A percentile compares a stretch with the other conserved stretches of the same genome.
These are phyloP conservation scores for Tricholauxania praeusta DNA, from an alignment of 2,888 invertebrate species.

Conservation along the genomic window DNA sequence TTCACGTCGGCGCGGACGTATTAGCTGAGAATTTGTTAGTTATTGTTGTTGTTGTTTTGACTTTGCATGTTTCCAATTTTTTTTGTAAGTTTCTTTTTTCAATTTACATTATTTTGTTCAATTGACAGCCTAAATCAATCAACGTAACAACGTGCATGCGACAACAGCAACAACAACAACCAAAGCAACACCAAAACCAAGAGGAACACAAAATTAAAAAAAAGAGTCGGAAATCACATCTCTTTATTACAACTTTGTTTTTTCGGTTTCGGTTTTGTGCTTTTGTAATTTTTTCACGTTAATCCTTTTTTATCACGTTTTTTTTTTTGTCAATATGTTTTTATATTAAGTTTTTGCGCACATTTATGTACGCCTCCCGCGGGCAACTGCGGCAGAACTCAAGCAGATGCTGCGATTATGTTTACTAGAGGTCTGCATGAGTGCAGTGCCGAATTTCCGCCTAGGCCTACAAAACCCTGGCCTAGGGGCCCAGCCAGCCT, in stretches of 20 bases:
- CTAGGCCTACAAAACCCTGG: too few relatives aligned
- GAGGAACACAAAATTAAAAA: background rate
- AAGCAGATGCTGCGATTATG: too few relatives aligned
- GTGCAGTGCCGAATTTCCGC: too few relatives aligned
- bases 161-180: background rate
- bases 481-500: too few relatives aligned
- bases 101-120: background rate
- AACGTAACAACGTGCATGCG: background rate
- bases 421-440: too few relatives aligned
- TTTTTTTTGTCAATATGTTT: too few relatives aligned
- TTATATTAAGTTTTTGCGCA: too few relatives aligned
- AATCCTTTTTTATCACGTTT: too few relatives aligned
- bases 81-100: background rate
- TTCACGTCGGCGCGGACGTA: background rate
- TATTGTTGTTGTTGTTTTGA: conserved; percentile 1
- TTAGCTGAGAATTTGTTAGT: background rate
- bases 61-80: background rate
- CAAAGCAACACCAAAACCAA: background rate
- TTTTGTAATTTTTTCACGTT: too few relatives aligned
- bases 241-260: background rate
- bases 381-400: too few relatives aligned
- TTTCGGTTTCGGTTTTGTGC: background rate
- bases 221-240: conserved; percentile 2
- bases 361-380: too few relatives aligned
- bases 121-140: conserved; percentile 5